Conservation (phyloP, 2,113 vertebrate genomes). For the Coregonus clupeaformis region DNA sequence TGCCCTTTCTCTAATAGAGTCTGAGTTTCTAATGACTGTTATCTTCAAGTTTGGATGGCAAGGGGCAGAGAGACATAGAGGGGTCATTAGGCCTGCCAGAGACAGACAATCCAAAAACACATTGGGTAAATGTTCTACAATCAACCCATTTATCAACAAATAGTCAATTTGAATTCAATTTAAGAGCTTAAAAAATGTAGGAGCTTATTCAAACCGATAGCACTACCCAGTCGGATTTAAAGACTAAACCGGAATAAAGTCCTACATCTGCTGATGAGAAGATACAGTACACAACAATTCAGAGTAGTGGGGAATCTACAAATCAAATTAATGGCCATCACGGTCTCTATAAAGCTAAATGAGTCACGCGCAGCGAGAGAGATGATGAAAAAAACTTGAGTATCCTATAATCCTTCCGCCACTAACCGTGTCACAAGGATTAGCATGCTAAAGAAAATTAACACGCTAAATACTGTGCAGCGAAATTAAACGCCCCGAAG, state of each 20-base stretch:
- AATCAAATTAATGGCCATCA: conserved; percentile 41
- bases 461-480: conserved; percentile 59
- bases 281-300: not conserved
- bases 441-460: conserved; percentile 52
- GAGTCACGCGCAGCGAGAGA: conserved; percentile 46
- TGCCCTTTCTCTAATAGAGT: no score
- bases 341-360: conserved; percentile 33
- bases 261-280: conserved; percentile 48
- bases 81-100: no score
- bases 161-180: no score
- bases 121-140: no score
- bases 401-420: conserved; percentile 62
- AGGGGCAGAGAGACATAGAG: no score
- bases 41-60: no score
- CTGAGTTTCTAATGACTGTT: no score
- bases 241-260: not conserved
- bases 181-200: no score
- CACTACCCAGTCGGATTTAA: not conserved
- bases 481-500: conserved; percentile 55
- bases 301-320: conserved; percentile 21
- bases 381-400: conserved; percentile 52
- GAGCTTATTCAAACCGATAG: not conserved
- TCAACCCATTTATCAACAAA: no score
- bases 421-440: conserved; percentile 74
- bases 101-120: no score